Evolutionary conservation across 1,140 invertebrate genomes (phyloP).

Genomic region (Drosophila orena): DNA sequence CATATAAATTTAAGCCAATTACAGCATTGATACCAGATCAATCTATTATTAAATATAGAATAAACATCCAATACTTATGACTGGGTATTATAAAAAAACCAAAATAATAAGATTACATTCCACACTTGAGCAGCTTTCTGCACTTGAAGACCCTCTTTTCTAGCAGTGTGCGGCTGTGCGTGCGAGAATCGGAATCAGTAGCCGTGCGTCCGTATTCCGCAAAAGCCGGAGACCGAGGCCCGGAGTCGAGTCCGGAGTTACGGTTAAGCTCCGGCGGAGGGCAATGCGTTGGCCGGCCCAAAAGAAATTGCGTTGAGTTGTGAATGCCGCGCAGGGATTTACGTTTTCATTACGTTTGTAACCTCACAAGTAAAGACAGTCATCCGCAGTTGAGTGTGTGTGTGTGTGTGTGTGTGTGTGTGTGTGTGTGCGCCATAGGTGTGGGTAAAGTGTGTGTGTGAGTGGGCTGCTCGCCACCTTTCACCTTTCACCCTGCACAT

Average conservation of each 20-base stretch:
- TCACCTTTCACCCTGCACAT: constrained; percentile 50
- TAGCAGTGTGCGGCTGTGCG: constrained; percentile 9
- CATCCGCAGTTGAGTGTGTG: constrained; percentile 21
- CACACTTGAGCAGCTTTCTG: not conserved
- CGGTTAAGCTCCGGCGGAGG: constrained; percentile 59
- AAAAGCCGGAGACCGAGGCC: constrained; percentile 28
- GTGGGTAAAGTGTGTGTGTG: constrained; percentile 6
- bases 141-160: not conserved
- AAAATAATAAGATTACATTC: no score
- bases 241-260: constrained; percentile 18
- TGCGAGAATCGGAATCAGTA: constrained; percentile 10
- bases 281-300: constrained; percentile 39
- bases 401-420: not conserved
- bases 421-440: constrained; percentile 9
- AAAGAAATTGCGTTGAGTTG: constrained; percentile 78
- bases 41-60: no score
- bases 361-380: constrained; percentile 46
- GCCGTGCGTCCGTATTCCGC: constrained; percentile 27
- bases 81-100: no score
- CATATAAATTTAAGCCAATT: no score
- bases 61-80: no score
- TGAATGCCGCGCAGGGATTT: constrained; percentile 80
- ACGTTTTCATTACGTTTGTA: constrained; percentile 81
- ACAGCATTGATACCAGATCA: no score
- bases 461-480: constrained; percentile 16